Evolutionary conservation across 2,113 vertebrate genomes (phyloP).

Genomic region (Sterna hirundo): DNA sequence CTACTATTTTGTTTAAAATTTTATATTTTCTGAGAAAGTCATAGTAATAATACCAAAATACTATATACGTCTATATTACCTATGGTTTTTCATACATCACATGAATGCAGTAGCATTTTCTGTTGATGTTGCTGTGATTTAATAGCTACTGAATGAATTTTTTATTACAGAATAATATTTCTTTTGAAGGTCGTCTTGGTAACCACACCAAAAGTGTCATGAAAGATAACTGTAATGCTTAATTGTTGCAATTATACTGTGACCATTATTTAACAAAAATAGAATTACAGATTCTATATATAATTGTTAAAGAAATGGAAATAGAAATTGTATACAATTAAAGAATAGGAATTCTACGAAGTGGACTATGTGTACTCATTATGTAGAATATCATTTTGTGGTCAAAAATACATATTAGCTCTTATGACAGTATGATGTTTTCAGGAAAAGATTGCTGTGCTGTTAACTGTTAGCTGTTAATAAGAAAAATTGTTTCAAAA

Average conservation of each 20-base stretch:
- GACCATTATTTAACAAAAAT: neutral
- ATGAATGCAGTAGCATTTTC: neutral
- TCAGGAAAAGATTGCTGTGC: neutral
- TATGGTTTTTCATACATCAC: no score
- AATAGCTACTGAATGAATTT: neutral
- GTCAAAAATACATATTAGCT: neutral
- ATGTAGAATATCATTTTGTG: neutral
- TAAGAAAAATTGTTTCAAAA: neutral
- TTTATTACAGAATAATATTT: neutral
- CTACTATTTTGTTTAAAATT: neutral
- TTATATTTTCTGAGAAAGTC: neutral
- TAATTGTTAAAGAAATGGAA: neutral
- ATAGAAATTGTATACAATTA: neutral
- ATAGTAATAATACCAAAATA: neutral
- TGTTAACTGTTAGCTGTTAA: neutral
- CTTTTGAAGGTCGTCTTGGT: neutral
- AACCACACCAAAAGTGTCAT: neutral
- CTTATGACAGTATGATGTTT: neutral
- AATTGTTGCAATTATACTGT: neutral
- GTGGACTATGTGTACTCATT: neutral
- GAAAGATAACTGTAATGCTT: neutral
- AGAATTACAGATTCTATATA: neutral
- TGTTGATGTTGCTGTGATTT: neutral
- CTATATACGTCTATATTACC: fast-evolving
- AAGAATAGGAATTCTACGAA: neutral